Evolutionary conservation across 2,888 invertebrate species (phyloP), one percentile per base, ranked within the genome.

Genomic region (Coremacera marginata): DNA sequence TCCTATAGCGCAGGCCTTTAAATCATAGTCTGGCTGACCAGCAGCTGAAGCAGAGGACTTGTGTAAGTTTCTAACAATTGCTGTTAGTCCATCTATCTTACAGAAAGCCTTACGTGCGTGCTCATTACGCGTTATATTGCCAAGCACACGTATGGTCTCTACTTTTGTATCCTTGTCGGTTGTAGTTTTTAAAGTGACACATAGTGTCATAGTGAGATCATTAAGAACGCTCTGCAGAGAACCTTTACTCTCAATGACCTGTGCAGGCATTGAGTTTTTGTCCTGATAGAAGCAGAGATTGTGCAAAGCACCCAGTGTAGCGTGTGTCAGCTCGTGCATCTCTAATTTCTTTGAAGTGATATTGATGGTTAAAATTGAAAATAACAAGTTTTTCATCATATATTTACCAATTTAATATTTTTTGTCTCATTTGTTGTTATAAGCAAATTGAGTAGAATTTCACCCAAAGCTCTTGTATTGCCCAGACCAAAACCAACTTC

Each of bases 121-220:
- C 86, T 92, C 91, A 31, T 94, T 93, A 60, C 96, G 91, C 1
- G 96, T 94, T 81, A 96, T 90, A 89, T 96, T 96, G 44, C 96
- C 96, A 81, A 95, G 92, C 75, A 96, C 96, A 79, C 96, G 91
- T 83, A 94, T 93, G 31, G 95, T 93, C 90, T 96, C 96, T 81
- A 91, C 85, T 68, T 87, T 90, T 77, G 91, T 89, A 86, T 82
- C 55, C 81, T 89, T 62, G 83, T 84, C 67, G 81, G 88, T 70
- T 78, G 85, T 83, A n/a, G 78, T 82, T 11, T 81, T 81, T 55
- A 90, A 71, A 0, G 86, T 86, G 0, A 80, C 79, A 44, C 86
- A 87, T 51, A 90, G 74, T 5, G 84, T 82, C 5, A 80, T 80
- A 2, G 87, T 85, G 63, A 90, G 77, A 51, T 88, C 85, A 3